phyloP scores from a whole-genome alignment of 2,797 vertebrate genomes.

The Molossus molossus region DNA sequence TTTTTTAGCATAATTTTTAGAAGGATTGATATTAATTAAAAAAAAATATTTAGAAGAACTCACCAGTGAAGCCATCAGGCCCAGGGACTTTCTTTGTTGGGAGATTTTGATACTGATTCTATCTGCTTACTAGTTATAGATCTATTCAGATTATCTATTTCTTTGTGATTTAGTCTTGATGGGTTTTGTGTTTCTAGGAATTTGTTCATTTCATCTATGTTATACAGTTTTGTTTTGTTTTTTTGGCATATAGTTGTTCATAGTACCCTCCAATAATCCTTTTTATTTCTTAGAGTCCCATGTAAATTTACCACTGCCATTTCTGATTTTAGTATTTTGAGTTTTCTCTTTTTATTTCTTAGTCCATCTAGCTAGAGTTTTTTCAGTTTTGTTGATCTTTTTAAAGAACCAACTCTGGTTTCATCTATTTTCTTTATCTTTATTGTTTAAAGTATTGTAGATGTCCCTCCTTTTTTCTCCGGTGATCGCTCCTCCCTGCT shows the following conservation, averaged over 20 bases:
- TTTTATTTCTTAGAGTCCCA: not conserved
- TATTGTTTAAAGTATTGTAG: no score
- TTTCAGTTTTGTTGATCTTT: not conserved
- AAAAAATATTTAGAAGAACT: not conserved
- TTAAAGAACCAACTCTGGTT: not conserved
- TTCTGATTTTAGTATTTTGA: conserved; percentile 16
- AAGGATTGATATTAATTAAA: not conserved
- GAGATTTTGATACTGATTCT: not conserved
- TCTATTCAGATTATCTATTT: not conserved
- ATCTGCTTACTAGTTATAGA: not conserved
- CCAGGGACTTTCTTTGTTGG: not conserved
- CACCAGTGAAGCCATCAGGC: not conserved
- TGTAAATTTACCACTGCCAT: not conserved
- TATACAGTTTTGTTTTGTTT: not conserved
- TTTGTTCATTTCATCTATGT: not conserved
- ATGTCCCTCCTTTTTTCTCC: no score
- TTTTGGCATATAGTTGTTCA: not conserved
- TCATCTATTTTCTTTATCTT: not conserved
- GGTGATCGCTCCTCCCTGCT: no score
- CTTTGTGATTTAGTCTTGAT: not conserved
- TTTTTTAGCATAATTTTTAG: conserved; percentile 9
- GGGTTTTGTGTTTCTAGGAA: conserved; percentile 13
- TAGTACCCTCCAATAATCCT: not conserved
- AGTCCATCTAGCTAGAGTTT: not conserved
- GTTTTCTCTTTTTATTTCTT: not conserved